Conservation (phyloP, 2,113 vertebrate genomes). For the Diglossa brunneiventris region DNA sequence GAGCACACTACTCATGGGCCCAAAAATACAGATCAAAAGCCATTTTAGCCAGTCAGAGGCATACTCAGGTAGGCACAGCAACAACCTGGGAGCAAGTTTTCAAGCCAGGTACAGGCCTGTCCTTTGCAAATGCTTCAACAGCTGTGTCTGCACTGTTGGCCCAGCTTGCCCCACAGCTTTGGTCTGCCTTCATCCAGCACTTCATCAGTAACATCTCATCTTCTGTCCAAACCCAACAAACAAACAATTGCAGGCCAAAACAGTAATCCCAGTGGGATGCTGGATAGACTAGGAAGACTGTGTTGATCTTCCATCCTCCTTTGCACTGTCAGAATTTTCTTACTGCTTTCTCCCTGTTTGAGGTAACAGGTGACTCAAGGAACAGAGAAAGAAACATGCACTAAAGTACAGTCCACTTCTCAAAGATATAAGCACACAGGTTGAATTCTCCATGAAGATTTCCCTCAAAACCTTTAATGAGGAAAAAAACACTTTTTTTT, state of each 20-base stretch:
- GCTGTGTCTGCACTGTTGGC: not conserved
- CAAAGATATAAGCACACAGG: not conserved
- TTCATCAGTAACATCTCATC: not conserved
- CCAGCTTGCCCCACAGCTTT: not conserved
- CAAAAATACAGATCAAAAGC: not conserved
- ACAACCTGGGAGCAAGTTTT: not conserved
- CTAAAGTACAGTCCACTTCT: not conserved
- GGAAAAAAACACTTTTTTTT: not conserved
- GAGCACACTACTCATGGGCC: not conserved
- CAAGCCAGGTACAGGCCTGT: not conserved
- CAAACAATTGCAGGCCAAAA: not conserved
- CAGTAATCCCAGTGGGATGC: not conserved
- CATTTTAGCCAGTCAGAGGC: not conserved
- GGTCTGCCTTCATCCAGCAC: not conserved
- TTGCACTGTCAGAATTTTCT: not conserved
- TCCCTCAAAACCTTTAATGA: not conserved
- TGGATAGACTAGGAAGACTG: not conserved
- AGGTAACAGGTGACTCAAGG: not conserved
- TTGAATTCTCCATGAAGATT: not conserved
- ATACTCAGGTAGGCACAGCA: not conserved
- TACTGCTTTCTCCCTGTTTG: not conserved
- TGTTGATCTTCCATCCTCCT: not conserved
- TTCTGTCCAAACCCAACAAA: not conserved
- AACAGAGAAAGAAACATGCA: not conserved
- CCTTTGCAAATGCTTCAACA: not conserved